Base-by-base conservation (phyloP, 1,140 invertebrate genomes). In the Lasioglossum baleicum region DNA sequence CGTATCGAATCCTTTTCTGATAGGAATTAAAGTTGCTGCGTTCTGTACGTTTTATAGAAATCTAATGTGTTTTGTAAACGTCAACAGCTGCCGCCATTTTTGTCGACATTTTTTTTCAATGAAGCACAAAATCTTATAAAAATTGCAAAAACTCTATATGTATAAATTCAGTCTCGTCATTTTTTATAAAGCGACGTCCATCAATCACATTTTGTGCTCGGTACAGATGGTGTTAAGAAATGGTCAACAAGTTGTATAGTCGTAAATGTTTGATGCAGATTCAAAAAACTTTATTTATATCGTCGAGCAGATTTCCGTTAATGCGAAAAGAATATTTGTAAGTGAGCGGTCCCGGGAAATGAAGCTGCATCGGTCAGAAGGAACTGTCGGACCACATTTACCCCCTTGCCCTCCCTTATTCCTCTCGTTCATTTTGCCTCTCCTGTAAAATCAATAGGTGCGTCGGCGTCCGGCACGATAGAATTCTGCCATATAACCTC, bases 381-480 rank as follows among this genome's bases (percentile, higher is more conserved):
- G 84, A 58, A 85, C 76, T 78, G 84, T 83, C 73, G 72, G 82
- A 87, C 84, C 81, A 88, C 81, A 81, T 90, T 88, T 77, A 88
- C 80, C 84, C 85, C 88, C 83, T 82, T 77, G 77, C 72, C 74
- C 78, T 87, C 79, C 85, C 83, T 87, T 86, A 83, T 83, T 82
- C 82, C 82, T 82, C 83, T 79, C 84, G 65, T 81, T 85, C 83
- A 72, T 83, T 83, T 84, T 90, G 83, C 85, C 88, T 84, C 86
- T 87, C 86, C 88, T 86, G 87, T 87, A 90, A 92, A 92, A 92
- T 91, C 90, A 92, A 92, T 92, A 92, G 85, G 64, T 88, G 85
- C 84, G 84, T 82, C 83, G 83, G 83, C 88, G 86, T 80, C 83
- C 80, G 84, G 56, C 76, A 71, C 44, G 66, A 76, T 83, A 83